These are phyloP conservation scores for Pardalotus punctatus DNA, from an alignment of 2,113 vertebrate genomes.

Conservation along the genomic window DNA sequence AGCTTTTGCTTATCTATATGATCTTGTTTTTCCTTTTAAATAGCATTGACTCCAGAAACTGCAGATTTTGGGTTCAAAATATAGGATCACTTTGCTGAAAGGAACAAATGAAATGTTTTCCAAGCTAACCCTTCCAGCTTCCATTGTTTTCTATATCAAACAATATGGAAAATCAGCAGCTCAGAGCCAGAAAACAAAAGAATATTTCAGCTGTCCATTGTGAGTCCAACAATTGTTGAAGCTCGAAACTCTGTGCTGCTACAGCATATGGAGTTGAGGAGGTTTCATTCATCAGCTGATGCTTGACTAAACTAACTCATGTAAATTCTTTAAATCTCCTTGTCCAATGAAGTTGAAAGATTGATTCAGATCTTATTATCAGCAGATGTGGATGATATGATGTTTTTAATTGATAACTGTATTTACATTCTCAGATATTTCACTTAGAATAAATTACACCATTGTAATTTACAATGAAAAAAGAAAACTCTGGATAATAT, in stretches of 20 bases:
- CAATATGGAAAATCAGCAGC: neutral
- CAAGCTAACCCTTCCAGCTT: neutral
- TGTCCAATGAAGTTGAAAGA: neutral
- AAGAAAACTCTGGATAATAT: neutral
- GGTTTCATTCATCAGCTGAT: neutral
- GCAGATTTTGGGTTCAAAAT: neutral
- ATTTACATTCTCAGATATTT: neutral
- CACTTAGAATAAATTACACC: neutral
- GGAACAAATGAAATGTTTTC: neutral
- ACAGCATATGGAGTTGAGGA: neutral
- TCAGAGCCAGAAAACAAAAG: neutral
- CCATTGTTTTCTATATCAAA: neutral
- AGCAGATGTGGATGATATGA: fast-evolving
- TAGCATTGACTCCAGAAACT: neutral
- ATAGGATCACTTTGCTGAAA: neutral
- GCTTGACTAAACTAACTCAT: neutral
- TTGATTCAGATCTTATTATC: neutral
- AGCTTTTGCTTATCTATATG: neutral
- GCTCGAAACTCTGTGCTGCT: neutral
- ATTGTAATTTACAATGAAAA: neutral
- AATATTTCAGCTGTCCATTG: neutral
- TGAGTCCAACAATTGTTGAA: neutral
- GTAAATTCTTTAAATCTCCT: neutral
- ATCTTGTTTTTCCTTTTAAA: neutral
- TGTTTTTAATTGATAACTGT: neutral